phyloP scores from a whole-genome alignment of 2,113 vertebrate species.

The Protobothrops flavoviridis region DNA sequence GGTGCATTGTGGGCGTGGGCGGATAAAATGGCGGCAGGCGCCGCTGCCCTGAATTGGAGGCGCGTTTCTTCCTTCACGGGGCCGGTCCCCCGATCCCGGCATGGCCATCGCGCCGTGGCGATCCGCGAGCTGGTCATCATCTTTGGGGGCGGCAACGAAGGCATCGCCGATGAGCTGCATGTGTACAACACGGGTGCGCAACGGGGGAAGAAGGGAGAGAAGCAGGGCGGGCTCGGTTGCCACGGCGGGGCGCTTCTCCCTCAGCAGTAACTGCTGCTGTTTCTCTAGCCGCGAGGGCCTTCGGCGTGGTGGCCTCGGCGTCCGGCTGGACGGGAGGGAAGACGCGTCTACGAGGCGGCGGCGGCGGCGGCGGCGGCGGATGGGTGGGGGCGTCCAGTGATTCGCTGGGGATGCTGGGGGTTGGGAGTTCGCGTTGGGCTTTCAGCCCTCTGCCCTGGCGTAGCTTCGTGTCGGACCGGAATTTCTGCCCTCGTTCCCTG shows the following conservation, averaged over 20 bases:
- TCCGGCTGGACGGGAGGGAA: neutral
- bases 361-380: neutral
- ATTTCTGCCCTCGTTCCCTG: neutral
- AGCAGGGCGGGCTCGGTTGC: too few species aligned
- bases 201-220: neutral
- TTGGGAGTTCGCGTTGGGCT: neutral
- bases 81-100: slow-evolving; percentile 87
- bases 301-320: neutral
- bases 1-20: slow-evolving; percentile 71
- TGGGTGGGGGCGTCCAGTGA: neutral
- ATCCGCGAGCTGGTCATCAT: slow-evolving; percentile 90
- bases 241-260: slow-evolving; percentile 34
- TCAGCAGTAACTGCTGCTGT: neutral
- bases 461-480: neutral
- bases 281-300: neutral
- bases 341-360: neutral
- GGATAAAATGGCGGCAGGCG: slow-evolving; percentile 72
- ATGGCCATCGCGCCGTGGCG: slow-evolving; percentile 89
- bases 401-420: neutral
- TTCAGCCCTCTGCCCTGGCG: neutral
- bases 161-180: slow-evolving; percentile 91
- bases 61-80: slow-evolving; percentile 84
- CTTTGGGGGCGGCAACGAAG: slow-evolving; percentile 94
- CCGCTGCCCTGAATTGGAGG: slow-evolving; percentile 81
- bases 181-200: slow-evolving; percentile 91